phyloP scores from a whole-genome alignment of 2,113 vertebrate species.

The Sterrhoptilus dennistouni region DNA sequence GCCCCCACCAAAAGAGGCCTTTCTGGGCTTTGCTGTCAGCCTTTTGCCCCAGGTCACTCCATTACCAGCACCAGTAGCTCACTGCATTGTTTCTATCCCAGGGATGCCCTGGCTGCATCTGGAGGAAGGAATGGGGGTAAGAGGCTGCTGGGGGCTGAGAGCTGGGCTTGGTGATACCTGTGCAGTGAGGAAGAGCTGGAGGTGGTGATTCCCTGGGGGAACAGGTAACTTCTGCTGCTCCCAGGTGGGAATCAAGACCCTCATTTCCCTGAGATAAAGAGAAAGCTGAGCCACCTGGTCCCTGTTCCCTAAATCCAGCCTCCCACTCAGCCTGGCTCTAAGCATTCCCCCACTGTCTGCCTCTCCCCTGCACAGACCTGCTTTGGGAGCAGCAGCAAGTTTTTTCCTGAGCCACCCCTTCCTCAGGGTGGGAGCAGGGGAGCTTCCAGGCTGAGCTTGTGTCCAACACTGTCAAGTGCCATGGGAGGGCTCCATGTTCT shows the following conservation, averaged over 20 bases:
- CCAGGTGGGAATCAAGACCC: neutral
- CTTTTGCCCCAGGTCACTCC: neutral
- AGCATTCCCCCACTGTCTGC: neutral
- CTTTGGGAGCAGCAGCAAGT: neutral
- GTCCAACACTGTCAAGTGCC: accelerated
- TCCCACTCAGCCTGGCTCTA: neutral
- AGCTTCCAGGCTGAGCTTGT: neutral
- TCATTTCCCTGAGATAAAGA: neutral
- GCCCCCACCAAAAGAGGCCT: neutral
- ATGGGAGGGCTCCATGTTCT: neutral
- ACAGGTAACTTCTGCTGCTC: neutral
- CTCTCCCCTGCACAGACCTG: neutral
- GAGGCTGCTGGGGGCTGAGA: neutral
- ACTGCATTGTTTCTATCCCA: neutral
- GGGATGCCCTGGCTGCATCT: neutral
- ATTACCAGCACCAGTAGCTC: neutral
- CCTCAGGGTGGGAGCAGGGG: neutral
- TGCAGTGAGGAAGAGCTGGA: neutral
- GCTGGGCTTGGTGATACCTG: neutral
- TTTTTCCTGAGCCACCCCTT: neutral
- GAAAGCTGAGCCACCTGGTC: accelerated
- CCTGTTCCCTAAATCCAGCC: neutral
- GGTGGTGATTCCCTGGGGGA: neutral
- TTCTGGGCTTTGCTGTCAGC: neutral
- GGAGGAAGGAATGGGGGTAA: neutral